These are phyloP conservation scores for Porites lutea DNA, from an alignment of 64 coral and sea anemone species.

Conservation along the genomic window DNA sequence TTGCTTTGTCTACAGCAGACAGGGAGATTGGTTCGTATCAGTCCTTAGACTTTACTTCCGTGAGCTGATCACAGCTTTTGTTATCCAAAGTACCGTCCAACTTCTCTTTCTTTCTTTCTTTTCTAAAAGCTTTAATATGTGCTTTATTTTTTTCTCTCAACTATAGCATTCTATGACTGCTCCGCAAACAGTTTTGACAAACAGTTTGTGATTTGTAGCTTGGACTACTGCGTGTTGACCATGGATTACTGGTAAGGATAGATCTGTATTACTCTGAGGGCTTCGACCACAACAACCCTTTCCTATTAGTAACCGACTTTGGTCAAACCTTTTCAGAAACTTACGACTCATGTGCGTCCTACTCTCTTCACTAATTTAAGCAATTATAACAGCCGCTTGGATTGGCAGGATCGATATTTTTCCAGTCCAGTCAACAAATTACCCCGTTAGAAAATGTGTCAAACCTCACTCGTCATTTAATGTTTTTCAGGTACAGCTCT, in stretches of 20 bases:
- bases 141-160: neutral
- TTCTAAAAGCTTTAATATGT: too few relatives aligned
- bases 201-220: constrained; percentile 87
- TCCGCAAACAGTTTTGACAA: constrained; percentile 97
- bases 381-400: too few relatives aligned
- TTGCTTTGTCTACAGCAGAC: constrained; percentile 93
- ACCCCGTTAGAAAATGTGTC: neutral
- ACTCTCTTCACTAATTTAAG: too few relatives aligned
- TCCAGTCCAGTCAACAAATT: too few relatives aligned
- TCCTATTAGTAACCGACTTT: too few relatives aligned
- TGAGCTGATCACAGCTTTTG: too few relatives aligned
- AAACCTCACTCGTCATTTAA: neutral
- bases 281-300: too few relatives aligned
- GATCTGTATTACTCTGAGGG: neutral
- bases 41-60: neutral
- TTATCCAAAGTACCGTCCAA: too few relatives aligned
- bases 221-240: constrained; percentile 85
- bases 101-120: too few relatives aligned
- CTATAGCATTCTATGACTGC: constrained; percentile 95
- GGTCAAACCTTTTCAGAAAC: too few relatives aligned
- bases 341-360: too few relatives aligned
- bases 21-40: constrained; percentile 82
- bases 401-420: too few relatives aligned
- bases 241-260: constrained; percentile 97
- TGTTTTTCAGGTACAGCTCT: constrained; percentile 77